These are phyloP conservation scores for Riptortus pedestris DNA, from an alignment of 1,140 invertebrate species.

Conservation along the genomic window DNA sequence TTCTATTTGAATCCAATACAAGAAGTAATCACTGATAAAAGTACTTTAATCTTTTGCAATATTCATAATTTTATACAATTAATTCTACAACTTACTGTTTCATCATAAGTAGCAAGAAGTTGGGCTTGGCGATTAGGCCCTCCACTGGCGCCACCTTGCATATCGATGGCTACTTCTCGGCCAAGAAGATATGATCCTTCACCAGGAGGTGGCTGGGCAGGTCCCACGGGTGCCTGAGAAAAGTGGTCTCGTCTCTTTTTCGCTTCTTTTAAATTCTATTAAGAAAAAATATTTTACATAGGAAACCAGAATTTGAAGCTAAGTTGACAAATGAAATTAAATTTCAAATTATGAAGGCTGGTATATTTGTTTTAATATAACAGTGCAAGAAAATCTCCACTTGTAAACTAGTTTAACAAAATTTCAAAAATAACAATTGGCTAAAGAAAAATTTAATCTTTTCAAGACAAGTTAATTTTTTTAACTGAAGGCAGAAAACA, in stretches of 20 bases:
- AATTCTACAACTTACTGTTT: conserved; percentile 43
- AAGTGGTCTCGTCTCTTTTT: conserved; percentile 89
- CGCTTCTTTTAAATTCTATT: conserved; percentile 87
- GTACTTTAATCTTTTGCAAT: too few species aligned
- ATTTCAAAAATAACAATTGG: too few species aligned
- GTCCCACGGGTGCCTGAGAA: conserved; percentile 58
- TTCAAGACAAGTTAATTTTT: too few species aligned
- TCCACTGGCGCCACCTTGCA: conserved; percentile 45
- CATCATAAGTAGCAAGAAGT: conserved; percentile 59
- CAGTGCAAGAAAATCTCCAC: too few species aligned
- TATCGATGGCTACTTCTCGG: conserved; percentile 48
- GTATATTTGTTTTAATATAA: too few species aligned
- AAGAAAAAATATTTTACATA: conserved; percentile 9
- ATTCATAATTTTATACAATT: too few species aligned
- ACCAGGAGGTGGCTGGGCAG: conserved; percentile 38
- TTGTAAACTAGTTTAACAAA: too few species aligned
- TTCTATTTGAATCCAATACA: too few species aligned
- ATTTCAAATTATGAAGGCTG: too few species aligned
- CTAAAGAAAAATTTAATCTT: too few species aligned
- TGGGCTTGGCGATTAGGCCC: conserved; percentile 36
- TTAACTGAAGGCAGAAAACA: too few species aligned
- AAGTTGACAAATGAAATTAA: conserved; percentile 1
- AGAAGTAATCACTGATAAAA: too few species aligned
- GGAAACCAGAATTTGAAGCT: conserved; percentile 16
- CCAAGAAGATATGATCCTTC: not conserved